These are phyloP conservation scores for Dryoscopus gambensis DNA, from an alignment of 2,113 vertebrate species.

Conservation along the genomic window DNA sequence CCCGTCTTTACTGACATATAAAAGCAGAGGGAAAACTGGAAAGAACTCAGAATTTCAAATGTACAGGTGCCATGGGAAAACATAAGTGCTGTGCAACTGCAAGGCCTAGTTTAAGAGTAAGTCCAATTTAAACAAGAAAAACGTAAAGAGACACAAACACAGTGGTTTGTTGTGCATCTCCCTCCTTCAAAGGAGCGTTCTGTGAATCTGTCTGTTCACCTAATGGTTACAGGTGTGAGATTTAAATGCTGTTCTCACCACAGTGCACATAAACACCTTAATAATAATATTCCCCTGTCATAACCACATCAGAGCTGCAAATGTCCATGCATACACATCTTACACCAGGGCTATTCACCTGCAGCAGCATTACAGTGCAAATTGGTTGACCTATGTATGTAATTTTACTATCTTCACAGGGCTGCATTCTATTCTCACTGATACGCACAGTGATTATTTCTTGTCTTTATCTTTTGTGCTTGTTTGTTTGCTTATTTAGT, in stretches of 20 bases:
- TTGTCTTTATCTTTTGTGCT: conserved; percentile 40
- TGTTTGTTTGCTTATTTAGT: conserved; percentile 53
- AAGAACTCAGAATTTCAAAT: background rate
- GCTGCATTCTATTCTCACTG: background rate
- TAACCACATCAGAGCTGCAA: background rate
- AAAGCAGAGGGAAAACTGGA: background rate
- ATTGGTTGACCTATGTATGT: background rate
- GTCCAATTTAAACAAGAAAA: background rate
- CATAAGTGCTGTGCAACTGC: background rate
- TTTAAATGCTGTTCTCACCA: background rate
- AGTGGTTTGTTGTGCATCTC: background rate
- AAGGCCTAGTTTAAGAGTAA: background rate
- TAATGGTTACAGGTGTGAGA: background rate
- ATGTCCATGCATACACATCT: background rate
- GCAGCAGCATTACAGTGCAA: conserved; percentile 21
- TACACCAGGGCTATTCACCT: background rate
- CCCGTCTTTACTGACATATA: background rate
- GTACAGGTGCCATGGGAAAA: background rate
- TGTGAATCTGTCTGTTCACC: background rate
- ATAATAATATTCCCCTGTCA: background rate
- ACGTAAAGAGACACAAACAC: background rate
- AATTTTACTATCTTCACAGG: conserved; percentile 35
- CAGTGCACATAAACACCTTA: background rate
- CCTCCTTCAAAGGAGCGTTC: background rate
- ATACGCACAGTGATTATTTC: background rate